Conservation (phyloP, 1,140 invertebrate genomes). For the Leptinotarsa lineolata region DNA sequence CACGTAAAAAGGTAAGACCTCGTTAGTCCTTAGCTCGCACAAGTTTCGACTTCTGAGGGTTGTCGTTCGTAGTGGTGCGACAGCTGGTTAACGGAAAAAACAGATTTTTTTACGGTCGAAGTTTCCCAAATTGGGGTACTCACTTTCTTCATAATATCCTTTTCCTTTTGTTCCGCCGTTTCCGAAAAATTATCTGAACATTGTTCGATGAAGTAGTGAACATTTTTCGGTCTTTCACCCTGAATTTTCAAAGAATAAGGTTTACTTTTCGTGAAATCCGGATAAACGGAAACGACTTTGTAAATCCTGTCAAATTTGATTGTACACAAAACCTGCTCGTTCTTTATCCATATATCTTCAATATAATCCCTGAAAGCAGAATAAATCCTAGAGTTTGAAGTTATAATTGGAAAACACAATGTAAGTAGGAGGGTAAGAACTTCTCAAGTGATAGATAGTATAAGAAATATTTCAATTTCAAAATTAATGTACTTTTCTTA, state of each 20-base stretch:
- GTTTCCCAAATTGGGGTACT: constrained; percentile 20
- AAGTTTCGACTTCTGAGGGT: too few species aligned
- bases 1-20: too few species aligned
- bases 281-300: constrained; percentile 44
- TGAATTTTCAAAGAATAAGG: constrained; percentile 34
- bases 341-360: constrained; percentile 49
- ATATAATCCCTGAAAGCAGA: constrained; percentile 46
- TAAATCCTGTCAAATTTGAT: constrained; percentile 44
- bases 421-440: too few species aligned
- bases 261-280: constrained; percentile 48
- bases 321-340: constrained; percentile 45
- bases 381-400: background rate
- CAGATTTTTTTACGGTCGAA: too few species aligned
- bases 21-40: too few species aligned
- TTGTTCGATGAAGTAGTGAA: constrained; percentile 37
- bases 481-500: too few species aligned
- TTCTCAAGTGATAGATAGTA: too few species aligned
- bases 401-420: background rate
- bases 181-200: constrained; percentile 30
- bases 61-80: too few species aligned
- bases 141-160: constrained; percentile 38
- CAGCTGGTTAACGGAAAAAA: too few species aligned
- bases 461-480: too few species aligned
- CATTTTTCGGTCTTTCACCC: constrained; percentile 9
- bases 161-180: constrained; percentile 33